These are phyloP conservation scores for Philotrypesis tridentata DNA, from an alignment of 1,140 invertebrate genomes.

Conservation along the genomic window DNA sequence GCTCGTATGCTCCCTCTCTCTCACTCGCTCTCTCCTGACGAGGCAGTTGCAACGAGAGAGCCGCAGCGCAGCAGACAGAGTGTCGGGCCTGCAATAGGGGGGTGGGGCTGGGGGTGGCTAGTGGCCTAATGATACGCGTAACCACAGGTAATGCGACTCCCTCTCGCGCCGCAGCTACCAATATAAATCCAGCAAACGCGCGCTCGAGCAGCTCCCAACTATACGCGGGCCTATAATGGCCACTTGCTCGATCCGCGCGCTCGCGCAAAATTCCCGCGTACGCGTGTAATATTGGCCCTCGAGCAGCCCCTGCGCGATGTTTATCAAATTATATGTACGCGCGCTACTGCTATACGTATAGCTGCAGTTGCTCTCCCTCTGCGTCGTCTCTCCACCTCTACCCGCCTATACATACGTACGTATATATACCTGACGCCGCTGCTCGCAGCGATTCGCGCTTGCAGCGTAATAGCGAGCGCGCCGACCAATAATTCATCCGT, in stretches of 20 bases:
- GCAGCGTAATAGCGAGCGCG: slow-evolving; percentile 42
- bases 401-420: too few relatives aligned
- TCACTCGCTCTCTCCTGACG: not conserved
- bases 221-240: slow-evolving; percentile 24
- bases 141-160: slow-evolving; percentile 68
- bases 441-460: not conserved
- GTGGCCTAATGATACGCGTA: slow-evolving; percentile 68
- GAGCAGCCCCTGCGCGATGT: slow-evolving; percentile 57
- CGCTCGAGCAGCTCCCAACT: not conserved
- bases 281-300: slow-evolving; percentile 23
- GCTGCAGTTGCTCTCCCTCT: not conserved
- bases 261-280: slow-evolving; percentile 12
- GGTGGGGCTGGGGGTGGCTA: too few relatives aligned
- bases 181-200: slow-evolving; percentile 46
- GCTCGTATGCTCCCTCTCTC: too few relatives aligned
- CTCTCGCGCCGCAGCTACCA: slow-evolving; percentile 43
- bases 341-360: too few relatives aligned
- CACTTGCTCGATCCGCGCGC: slow-evolving; percentile 43
- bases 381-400: not conserved
- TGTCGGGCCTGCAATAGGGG: too few relatives aligned
- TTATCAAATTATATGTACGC: slow-evolving; percentile 66
- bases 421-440: too few relatives aligned
- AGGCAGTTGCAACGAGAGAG: not conserved
- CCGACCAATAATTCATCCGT: slow-evolving; percentile 69
- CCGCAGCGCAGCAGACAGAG: not conserved